phyloP scores from a whole-genome alignment of 1,140 invertebrate species.

The Adoxophyes honmai region DNA sequence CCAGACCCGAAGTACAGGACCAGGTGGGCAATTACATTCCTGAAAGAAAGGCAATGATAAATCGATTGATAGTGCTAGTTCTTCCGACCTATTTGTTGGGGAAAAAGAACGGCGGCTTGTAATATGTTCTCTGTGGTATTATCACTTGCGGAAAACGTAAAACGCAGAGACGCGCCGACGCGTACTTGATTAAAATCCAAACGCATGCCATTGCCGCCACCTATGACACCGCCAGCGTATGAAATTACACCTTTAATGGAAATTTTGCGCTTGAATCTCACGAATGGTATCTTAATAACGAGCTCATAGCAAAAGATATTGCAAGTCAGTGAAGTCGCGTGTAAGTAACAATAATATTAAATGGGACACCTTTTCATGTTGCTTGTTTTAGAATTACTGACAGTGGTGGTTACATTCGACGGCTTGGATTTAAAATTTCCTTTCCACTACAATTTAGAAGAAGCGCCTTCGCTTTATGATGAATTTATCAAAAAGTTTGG shows the following conservation, averaged over 20 bases:
- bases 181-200: constrained; percentile 9
- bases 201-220: neutral
- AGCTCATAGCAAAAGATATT: neutral
- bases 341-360: neutral
- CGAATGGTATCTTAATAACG: neutral
- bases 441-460: neutral
- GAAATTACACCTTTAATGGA: constrained; percentile 9
- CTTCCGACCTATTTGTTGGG: too few relatives aligned
- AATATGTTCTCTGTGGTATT: too few relatives aligned
- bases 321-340: neutral
- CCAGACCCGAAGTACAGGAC: neutral
- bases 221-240: neutral
- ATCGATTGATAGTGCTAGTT: neutral
- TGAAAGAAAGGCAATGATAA: neutral
- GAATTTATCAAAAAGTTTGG: neutral
- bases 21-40: neutral
- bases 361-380: neutral
- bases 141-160: too few relatives aligned
- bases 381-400: neutral
- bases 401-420: neutral
- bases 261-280: neutral
- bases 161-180: too few relatives aligned
- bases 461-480: neutral
- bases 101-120: too few relatives aligned
- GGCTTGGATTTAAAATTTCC: neutral